A percentile compares a stretch with the other conserved stretches of the same genome.
Conservation (phyloP, 2,888 invertebrate species). For the Acanthacorydalis orientalis region DNA sequence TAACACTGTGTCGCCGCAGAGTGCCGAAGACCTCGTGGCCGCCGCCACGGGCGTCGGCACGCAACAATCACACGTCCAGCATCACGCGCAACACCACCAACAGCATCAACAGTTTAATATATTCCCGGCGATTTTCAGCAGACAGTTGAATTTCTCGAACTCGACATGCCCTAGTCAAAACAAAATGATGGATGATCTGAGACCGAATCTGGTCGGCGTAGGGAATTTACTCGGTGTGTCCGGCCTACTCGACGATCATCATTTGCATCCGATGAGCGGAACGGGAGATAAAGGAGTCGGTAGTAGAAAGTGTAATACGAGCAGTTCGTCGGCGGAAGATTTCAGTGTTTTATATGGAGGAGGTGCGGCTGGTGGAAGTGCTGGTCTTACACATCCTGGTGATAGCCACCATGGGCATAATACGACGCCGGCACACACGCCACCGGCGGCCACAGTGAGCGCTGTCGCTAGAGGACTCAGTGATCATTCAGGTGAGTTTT, state of each 20-base stretch:
- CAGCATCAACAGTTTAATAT: conserved; percentile 75
- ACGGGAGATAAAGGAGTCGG: conserved; percentile 27
- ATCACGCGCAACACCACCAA: conserved; percentile 35
- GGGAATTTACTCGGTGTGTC: conserved; percentile 63
- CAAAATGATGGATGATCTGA: conserved; percentile 74
- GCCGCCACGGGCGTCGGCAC: conserved; percentile 9
- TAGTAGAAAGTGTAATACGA: conserved; percentile 57
- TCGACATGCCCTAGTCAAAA: conserved; percentile 52
- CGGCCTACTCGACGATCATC: conserved; percentile 64
- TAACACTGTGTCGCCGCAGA: too few relatives aligned
- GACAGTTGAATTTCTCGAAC: conserved; percentile 69
- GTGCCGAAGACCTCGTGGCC: conserved; percentile 16
- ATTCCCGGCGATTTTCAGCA: conserved; percentile 79
- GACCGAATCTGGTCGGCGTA: conserved; percentile 65
- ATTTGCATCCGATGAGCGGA: conserved; percentile 32
- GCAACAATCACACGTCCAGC: conserved; percentile 27
- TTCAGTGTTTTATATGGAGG: conserved; percentile 71
- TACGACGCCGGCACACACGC: conserved; percentile 49
- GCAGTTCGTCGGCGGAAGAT: conserved; percentile 72
- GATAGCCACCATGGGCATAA: conserved; percentile 31
- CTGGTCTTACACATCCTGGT: conserved; percentile 20
- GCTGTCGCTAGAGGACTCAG: conserved; percentile 21
- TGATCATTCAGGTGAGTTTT: conserved; percentile 26
- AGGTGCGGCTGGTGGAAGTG: conserved; percentile 26
- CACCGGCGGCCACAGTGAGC: conserved; percentile 30